Conservation (phyloP, 1,140 invertebrate genomes). For the Copidosoma floridanum region DNA sequence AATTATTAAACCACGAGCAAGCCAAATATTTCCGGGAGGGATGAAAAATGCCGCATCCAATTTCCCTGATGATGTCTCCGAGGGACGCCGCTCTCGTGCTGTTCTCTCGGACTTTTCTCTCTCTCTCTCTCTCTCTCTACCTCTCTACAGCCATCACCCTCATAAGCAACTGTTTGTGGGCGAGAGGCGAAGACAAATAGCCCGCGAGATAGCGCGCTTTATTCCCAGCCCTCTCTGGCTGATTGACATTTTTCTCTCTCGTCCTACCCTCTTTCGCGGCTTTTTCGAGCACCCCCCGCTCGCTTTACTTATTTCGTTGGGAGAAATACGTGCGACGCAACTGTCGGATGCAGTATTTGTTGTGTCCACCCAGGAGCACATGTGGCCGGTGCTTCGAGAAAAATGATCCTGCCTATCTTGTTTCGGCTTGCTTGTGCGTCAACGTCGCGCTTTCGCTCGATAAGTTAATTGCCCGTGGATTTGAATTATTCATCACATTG, state of each 20-base stretch:
- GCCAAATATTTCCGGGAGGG: background rate
- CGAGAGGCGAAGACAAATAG: conserved; percentile 47
- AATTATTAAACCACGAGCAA: conserved; percentile 6
- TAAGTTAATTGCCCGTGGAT: too few species aligned
- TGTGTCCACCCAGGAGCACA: too few species aligned
- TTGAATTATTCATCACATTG: too few species aligned
- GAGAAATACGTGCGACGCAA: too few species aligned
- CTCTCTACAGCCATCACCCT: conserved; percentile 33
- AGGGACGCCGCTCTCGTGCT: conserved; percentile 33
- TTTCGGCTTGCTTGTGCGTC: too few species aligned
- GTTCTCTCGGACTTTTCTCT: too few species aligned
- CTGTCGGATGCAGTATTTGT: too few species aligned
- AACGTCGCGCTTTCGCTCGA: too few species aligned
- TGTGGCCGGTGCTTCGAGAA: too few species aligned
- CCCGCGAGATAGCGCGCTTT: conserved; percentile 41
- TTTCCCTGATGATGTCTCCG: conserved; percentile 54
- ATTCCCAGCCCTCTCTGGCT: conserved; percentile 21
- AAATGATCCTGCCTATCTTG: too few species aligned
- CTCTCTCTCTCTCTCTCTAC: conserved; percentile 26
- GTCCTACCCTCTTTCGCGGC: conserved; percentile 4
- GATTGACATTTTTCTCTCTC: conserved; percentile 32
- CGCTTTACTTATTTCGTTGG: too few species aligned
- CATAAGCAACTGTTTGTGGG: background rate
- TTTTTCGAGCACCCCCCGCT: conserved; percentile 3
- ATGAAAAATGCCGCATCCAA: conserved; percentile 53